phyloP scores from a whole-genome alignment of 2,113 vertebrate genomes.

The Leucoraja erinaceus region DNA sequence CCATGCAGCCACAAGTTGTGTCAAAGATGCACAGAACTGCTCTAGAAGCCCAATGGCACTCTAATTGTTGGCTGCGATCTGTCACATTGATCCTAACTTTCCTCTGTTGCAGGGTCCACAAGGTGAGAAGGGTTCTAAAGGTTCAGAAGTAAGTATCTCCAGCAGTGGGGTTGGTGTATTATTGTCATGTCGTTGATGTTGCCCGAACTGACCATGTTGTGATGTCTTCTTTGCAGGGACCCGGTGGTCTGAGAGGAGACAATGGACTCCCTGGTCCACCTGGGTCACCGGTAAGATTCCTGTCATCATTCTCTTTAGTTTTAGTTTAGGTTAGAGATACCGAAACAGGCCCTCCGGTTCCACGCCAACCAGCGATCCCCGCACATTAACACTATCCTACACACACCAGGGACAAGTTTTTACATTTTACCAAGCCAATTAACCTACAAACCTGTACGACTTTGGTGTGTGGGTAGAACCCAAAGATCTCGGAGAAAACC shows the following conservation, averaged over 20 bases:
- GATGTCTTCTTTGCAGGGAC: constrained; percentile 54
- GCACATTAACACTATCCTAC: too few relatives aligned
- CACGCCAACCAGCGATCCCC: too few relatives aligned
- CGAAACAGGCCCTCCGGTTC: too few relatives aligned
- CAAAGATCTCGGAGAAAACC: too few relatives aligned
- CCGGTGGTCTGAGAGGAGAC: constrained; percentile 66
- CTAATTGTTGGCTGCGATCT: neutral
- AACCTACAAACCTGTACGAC: too few relatives aligned
- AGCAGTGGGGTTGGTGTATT: constrained; percentile 41
- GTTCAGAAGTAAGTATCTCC: constrained; percentile 63
- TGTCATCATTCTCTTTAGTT: neutral
- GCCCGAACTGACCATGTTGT: neutral
- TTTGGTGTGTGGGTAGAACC: too few relatives aligned
- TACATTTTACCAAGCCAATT: too few relatives aligned
- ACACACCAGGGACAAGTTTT: too few relatives aligned
- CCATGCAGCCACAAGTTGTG: neutral
- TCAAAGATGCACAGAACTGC: neutral
- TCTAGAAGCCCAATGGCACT: too few relatives aligned
- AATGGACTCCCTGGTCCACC: constrained; percentile 61
- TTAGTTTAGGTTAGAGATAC: too few relatives aligned
- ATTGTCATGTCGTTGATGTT: neutral
- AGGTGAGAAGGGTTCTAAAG: constrained; percentile 82
- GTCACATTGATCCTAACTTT: neutral
- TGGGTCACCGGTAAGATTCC: constrained; percentile 63
- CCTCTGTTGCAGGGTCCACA: constrained; percentile 59